Evolutionary conservation across 2,888 invertebrate genomes (phyloP).

Genomic region (Globia sparganii): DNA sequence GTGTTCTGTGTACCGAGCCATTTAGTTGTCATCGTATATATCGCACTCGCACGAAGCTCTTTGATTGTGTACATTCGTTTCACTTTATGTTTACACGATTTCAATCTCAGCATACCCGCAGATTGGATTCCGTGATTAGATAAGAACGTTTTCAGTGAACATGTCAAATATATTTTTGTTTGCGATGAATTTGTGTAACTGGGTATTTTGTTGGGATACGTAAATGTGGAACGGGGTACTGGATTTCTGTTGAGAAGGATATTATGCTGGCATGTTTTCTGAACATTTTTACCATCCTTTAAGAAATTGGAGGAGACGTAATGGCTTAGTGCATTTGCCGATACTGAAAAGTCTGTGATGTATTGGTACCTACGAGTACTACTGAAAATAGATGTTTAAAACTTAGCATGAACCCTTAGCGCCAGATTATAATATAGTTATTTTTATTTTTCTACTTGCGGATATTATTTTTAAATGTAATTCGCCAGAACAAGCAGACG

Average conservation of each 20-base stretch:
- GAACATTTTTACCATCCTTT: background rate
- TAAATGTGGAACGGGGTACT: background rate
- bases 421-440: background rate
- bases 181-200: constrained; percentile 19
- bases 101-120: constrained; percentile 65
- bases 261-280: background rate
- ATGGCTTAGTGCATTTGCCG: background rate
- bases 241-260: background rate
- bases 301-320: background rate
- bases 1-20: constrained; percentile 36
- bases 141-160: constrained; percentile 51
- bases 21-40: constrained; percentile 63
- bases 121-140: constrained; percentile 65
- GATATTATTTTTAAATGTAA: background rate
- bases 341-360: background rate
- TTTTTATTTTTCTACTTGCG: background rate
- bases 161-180: constrained; percentile 52
- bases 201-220: constrained; percentile 17
- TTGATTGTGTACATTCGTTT: constrained; percentile 69
- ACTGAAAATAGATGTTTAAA: background rate
- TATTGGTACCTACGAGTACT: background rate
- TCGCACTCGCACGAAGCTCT: constrained; percentile 46
- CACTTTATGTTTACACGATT: constrained; percentile 70
- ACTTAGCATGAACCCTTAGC: background rate
- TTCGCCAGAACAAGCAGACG: background rate